These are phyloP conservation scores for Nineta flava DNA, from an alignment of 2,888 invertebrate genomes.

Conservation along the genomic window DNA sequence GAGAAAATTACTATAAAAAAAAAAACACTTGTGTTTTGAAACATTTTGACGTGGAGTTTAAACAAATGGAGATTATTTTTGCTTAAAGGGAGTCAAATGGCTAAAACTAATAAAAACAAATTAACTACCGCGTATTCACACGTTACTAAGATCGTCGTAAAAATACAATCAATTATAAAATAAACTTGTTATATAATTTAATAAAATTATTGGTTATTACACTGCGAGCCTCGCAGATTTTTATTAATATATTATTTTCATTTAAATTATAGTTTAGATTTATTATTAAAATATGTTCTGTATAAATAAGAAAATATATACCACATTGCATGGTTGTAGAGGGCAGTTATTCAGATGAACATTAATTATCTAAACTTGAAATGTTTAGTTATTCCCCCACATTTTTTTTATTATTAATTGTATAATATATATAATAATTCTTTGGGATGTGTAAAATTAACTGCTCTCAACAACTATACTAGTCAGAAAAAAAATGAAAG, in stretches of 20 bases:
- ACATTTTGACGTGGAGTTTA: too few species aligned
- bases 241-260: conserved; percentile 1
- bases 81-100: too few species aligned
- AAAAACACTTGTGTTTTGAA: too few species aligned
- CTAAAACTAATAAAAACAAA: too few species aligned
- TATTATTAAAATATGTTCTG: not conserved
- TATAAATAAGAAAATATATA: conserved; percentile 1
- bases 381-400: too few species aligned
- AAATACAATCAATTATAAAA: conserved; percentile 2
- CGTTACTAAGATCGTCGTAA: too few species aligned
- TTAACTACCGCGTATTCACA: too few species aligned
- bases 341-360: not conserved
- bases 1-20: too few species aligned
- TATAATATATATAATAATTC: too few species aligned
- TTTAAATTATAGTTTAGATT: conserved; percentile 1
- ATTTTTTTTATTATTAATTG: too few species aligned
- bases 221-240: not conserved
- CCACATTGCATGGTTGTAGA: conserved; percentile 1
- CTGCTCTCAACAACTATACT: conserved; percentile 24
- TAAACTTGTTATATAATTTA: conserved; percentile 6
- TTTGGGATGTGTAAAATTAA: conserved; percentile 10
- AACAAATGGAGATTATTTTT: too few species aligned
- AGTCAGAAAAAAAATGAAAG: conserved; percentile 19
- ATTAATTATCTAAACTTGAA: not conserved
- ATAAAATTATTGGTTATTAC: not conserved